Evolutionary conservation across 2,797 vertebrate genomes (phyloP), one percentile per base, ranked within the genome.

Genomic region (Phylloscopus collybita): DNA sequence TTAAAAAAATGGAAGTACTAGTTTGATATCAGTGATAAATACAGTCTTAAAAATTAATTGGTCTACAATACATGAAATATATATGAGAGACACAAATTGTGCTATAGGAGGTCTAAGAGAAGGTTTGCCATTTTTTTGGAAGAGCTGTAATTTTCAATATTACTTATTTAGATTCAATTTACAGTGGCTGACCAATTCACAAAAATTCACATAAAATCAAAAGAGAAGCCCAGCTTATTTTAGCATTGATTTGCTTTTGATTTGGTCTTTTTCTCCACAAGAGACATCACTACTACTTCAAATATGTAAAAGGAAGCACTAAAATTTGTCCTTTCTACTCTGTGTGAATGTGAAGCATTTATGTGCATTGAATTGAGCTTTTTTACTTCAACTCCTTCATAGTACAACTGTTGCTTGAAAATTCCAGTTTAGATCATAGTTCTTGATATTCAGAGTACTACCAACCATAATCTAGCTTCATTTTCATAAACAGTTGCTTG

Each of bases 191-290:
- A 96, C 61, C 78, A 92, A 94, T 94, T 96, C 96, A 97, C 76
- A 97, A 96, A 92, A 95, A 98, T 94, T 97, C 96, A 97, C 90
- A 97, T 32, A 93, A 66, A 96, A 92, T 78, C 21, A 75, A 86
- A 96, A 67, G 5, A 94, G 29, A 95, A 96, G 42, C 30, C 80
- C 79, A 92, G 40, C 56, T 91, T 92, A 94, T 56, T 95, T 86
- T 88, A 90, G 76, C 80, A 96, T 62, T 80, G 30, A 19, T 83
- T 74, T 34, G 36, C 44, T 57, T 67, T 49, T 38, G 16, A 34
- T 59, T 59, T 71, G n/a, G 30, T 60, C 34, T 53, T 86, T 56
- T 32, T 34, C 36, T 16, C 16, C 26, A 49, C 88, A 93, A 89
- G 73, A 97, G 84, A 83, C 40, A 89, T 70, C 64, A 94, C 34